Evolutionary conservation across 2,113 vertebrate genomes (phyloP), one percentile per base, ranked within the genome.

Genomic region (Cathartes aura): DNA sequence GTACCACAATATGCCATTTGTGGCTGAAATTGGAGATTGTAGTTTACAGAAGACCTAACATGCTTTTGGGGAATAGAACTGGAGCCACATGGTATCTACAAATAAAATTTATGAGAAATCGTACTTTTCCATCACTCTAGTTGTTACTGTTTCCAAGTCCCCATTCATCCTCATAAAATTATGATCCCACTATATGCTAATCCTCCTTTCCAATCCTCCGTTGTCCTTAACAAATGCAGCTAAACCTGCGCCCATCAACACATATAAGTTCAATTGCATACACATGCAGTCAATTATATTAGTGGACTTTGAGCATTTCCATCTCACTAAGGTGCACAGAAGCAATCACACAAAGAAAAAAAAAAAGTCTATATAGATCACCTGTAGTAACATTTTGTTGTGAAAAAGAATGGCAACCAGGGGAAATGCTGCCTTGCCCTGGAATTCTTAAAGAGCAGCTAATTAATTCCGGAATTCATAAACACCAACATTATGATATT

Each of bases 241-340:
- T 62, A 70, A 52, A 63, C 34, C 27, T 53, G 3, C 0, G 0
- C 3, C 58, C 19, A 40, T 9, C 29, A 20, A 26, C 21, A n/a
- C 11, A 12, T 5, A 24, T 6, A 23, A 90, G 71, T 74, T 2
- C 0, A 62, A 24, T 19, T 0, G 1, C 9, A 18, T 8, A 45
- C 8, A 20, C 3, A 2, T 34, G 8, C 60, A n/a, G 11, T 63
- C 38, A 38, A 20, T 30, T 21, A 36, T 36, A 27, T 45, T 15
- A 67, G 19, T 24, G 4, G 4, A 23, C 9, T 92, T 40, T 8
- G 20, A 50, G 15, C 22, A 83, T 22, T 80, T 87, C 15, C 17
- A 38, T 23, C 24, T 62, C 56, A 63, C 15, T 63, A 42, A 48
- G 7, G 8, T 36, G 29, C n/a, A 50, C 14, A 63, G 15, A 63